A percentile compares a stretch with the other conserved stretches of the same genome.
Evolutionary conservation across 2,113 vertebrate genomes (phyloP).

Genomic region (Sorex fumeus): DNA sequence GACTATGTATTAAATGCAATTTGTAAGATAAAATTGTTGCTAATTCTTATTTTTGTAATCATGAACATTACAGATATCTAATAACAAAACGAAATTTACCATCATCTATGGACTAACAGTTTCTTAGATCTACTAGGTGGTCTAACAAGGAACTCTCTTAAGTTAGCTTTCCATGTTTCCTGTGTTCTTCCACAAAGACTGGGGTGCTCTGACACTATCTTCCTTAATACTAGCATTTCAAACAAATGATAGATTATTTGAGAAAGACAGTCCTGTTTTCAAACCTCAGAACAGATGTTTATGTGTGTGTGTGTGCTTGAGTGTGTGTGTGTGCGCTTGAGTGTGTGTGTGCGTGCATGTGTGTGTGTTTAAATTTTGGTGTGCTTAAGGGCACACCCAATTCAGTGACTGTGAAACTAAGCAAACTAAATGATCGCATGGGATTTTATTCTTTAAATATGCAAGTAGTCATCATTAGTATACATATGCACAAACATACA

Average conservation of each 20-base stretch:
- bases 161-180: neutral
- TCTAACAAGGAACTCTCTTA: neutral
- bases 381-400: no score
- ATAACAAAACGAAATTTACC: neutral
- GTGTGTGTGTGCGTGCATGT: neutral
- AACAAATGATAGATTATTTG: neutral
- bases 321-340: no score
- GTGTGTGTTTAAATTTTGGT: neutral
- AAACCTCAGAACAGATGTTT: no score
- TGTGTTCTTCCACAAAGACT: neutral
- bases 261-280: neutral
- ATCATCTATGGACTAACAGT: neutral
- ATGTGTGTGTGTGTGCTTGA: no score
- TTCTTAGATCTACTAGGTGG: neutral
- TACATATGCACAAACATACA: neutral
- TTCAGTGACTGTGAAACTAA: neutral
- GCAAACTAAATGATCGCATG: neutral
- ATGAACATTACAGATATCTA: neutral
- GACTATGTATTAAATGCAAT: neutral
- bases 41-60: neutral
- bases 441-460: neutral
- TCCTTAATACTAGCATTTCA: neutral
- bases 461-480: neutral
- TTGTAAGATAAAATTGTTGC: slow-evolving; percentile 24
- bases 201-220: neutral